Base-by-base conservation (phyloP, 2,113 vertebrate species). In the Zosterops borbonicus region DNA sequence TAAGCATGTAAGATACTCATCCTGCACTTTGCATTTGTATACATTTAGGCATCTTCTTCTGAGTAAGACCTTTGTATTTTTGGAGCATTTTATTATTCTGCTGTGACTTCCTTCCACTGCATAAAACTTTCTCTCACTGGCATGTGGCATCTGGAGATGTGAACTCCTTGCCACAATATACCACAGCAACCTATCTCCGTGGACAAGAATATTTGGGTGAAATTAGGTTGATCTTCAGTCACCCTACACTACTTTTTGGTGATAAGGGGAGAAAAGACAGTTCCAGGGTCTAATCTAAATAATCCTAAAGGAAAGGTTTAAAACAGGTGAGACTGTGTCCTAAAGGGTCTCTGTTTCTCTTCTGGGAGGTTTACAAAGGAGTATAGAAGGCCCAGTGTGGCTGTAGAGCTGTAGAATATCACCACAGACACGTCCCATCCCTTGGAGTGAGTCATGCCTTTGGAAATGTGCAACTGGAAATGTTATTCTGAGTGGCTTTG, bases 401-500 rank as follows among this genome's bases (percentile, higher is more conserved):
- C 73, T 94, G 78, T 49, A 39, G 62, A 85, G 80, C 73, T 95
- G 78, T 49, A 39, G 62, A 85, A 76, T 46, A 23, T 55, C 65
- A 53, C 74, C 22, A 17, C 50, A n/a, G 71, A 68, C 53, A 69
- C 20, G 39, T 86, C 67, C 73, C 39, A 29, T 37, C 59, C 68
- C 41, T 20, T 42, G 29, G 28, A 31, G 33, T 17, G 56, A 93
- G 50, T 90, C 63, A 62, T 25, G 6, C 39, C 81, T 69, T 68
- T 82, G 84, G 69, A 89, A 94, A 91, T 44, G 49, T 44, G 58
- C 47, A 64, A 60, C 75, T 90, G 79, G 85, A 90, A 94, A 68
- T 0, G 5, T 23, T 59, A 35, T n/a, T 87, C 53, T 28, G 53
- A 46, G 37, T 17, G n/a, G 27, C 77, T 87, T 80, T 87, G 62